Conservation (phyloP, 2,888 invertebrate species). For the Mylabris sibirica region DNA sequence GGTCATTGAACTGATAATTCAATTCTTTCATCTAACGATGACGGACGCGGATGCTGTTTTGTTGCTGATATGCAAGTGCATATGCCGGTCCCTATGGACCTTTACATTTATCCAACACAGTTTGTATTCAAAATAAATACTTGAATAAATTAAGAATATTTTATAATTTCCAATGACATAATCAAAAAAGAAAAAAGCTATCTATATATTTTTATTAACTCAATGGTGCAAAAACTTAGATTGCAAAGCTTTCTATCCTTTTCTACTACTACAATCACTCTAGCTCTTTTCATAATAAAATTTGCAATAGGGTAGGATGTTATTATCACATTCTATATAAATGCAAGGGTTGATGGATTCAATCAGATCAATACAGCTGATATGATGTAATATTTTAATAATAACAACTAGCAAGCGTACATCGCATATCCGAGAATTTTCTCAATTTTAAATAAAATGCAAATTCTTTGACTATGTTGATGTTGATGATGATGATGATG, state of each 20-base stretch:
- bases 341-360: constrained; percentile 7
- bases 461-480: neutral
- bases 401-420: neutral
- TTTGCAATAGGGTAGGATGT: constrained; percentile 8
- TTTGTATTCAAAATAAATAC: neutral
- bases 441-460: neutral
- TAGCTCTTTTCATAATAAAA: neutral
- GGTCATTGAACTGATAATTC: constrained; percentile 56
- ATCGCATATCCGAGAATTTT: neutral
- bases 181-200: neutral
- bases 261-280: too few relatives aligned
- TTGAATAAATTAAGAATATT: neutral
- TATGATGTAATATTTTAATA: neutral
- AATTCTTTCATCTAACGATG: constrained; percentile 49
- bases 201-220: neutral
- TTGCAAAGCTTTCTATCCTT: neutral
- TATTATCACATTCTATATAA: constrained; percentile 8
- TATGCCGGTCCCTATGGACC: constrained; percentile 18
- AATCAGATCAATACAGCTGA: constrained; percentile 4
- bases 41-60: constrained; percentile 35
- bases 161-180: neutral
- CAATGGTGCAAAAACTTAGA: neutral
- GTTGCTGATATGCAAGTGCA: constrained; percentile 47
- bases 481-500: too few relatives aligned
- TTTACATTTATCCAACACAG: neutral